Conservation (phyloP, 2,113 vertebrate species). For the Eurystomus gularis region DNA sequence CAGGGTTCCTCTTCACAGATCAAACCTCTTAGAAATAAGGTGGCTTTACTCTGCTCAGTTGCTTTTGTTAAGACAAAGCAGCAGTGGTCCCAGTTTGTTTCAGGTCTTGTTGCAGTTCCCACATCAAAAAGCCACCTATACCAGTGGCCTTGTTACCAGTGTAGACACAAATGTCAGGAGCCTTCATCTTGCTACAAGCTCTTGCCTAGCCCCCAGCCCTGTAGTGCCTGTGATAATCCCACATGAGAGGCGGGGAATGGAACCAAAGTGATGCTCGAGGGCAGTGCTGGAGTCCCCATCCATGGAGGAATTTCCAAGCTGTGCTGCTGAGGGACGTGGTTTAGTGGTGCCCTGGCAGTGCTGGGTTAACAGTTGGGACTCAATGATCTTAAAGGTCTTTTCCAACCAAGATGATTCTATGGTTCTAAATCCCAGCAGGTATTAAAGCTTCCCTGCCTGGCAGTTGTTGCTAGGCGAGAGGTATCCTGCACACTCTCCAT, state of each 20-base stretch:
- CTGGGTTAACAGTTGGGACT: neutral
- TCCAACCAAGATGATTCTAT: neutral
- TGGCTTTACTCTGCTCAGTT: neutral
- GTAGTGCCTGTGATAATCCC: neutral
- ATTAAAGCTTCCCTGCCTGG: conserved; percentile 7
- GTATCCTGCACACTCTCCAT: neutral
- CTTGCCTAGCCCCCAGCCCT: neutral
- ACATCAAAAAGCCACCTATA: neutral
- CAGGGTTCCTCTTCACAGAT: neutral
- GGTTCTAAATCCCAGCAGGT: neutral
- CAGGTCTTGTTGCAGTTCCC: neutral
- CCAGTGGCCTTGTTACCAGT: neutral
- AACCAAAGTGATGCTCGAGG: neutral
- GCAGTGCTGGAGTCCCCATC: neutral
- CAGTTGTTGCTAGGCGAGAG: neutral
- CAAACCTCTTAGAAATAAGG: neutral
- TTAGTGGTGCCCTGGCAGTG: neutral
- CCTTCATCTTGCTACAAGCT: neutral
- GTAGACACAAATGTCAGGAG: neutral
- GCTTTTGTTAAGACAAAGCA: neutral
- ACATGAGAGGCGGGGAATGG: neutral
- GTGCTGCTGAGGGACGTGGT: neutral
- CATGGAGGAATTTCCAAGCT: neutral
- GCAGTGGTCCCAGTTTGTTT: neutral
- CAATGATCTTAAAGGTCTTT: neutral